phyloP scores from a whole-genome alignment of 2,797 vertebrate genomes.

The Alectoris magna region DNA sequence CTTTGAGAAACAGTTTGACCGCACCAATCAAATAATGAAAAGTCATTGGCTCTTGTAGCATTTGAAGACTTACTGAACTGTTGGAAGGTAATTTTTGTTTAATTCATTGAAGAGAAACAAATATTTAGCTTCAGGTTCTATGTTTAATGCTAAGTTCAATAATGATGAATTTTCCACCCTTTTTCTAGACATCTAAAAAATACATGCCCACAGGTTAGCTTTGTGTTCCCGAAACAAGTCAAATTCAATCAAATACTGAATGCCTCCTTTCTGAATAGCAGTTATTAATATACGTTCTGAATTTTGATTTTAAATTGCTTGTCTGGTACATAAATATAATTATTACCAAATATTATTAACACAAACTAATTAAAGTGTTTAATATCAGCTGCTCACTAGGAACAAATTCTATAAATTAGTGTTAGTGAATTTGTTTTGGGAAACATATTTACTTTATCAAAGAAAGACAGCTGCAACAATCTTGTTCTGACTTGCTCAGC shows the following conservation, averaged over 20 bases:
- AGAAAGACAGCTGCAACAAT: background rate
- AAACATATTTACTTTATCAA: background rate
- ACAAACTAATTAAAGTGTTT: background rate
- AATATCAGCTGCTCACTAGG: background rate
- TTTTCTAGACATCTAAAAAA: background rate
- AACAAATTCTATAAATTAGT: background rate
- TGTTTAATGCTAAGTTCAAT: background rate
- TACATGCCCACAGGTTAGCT: background rate
- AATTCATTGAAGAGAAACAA: background rate
- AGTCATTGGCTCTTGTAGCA: background rate
- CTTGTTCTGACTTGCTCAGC: background rate
- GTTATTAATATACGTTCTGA: background rate
- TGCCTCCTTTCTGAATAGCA: background rate
- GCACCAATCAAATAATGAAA: background rate
- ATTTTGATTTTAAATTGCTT: background rate
- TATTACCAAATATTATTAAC: fast-evolving
- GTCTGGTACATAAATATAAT: background rate
- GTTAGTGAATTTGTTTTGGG: background rate
- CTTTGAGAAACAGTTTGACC: background rate
- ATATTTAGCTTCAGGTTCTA: background rate
- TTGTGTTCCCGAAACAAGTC: background rate
- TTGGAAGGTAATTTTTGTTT: background rate
- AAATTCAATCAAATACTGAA: background rate
- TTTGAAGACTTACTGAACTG: background rate
- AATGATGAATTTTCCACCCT: background rate